Evolutionary conservation across 2,888 invertebrate species (phyloP), one percentile per base, ranked within the genome.

Genomic region (Dynastes grantii): DNA sequence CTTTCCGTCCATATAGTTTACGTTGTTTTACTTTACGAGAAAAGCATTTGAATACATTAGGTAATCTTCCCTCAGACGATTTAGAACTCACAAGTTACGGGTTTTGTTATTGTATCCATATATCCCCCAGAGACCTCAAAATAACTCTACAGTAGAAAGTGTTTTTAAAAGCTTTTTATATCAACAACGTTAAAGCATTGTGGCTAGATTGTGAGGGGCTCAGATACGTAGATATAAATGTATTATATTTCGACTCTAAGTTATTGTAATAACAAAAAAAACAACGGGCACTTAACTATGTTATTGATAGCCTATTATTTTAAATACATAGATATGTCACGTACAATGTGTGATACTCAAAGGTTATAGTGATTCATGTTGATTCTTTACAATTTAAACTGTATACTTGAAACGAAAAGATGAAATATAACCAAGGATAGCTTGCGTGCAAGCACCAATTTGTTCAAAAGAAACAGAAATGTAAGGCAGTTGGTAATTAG

Each of bases 161-260:
- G 63, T 29, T 63, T 63, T 63, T 45, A 45, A 63, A 61, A 63
- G 32, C 63, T 63, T 13, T 29, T 29, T 13, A n/a, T 63, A 32
- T 63, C 29, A 63, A 63, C n/a, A 63, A 63, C 63, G 2, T 58
- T 22, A 6, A 22, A 8, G 29, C 29, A 13, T 29, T 32, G n/a
- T 13, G 63, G 27, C 29, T 63, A 63, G 5, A 29, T 13, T 32
- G 32, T 5, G 32, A 13, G 27, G 8, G 27, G 29, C 3, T 9
- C 11, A 9, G 27, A 13, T 29, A 13, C 32, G 45, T 8, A 45
- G 8, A 45, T 45, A 45, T 45, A 45, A 45, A 45, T 11, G 45
- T 45, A 45, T 45, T 11, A 45, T 45, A 45, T 45, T 45, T 45
- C 45, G 8, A 45, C 45, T 8, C 11, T 45, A 45, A 37, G 37